Evolutionary conservation across 2,113 vertebrate genomes (phyloP), one percentile per base, ranked within the genome.

Genomic region (Gobiocypris rarus): DNA sequence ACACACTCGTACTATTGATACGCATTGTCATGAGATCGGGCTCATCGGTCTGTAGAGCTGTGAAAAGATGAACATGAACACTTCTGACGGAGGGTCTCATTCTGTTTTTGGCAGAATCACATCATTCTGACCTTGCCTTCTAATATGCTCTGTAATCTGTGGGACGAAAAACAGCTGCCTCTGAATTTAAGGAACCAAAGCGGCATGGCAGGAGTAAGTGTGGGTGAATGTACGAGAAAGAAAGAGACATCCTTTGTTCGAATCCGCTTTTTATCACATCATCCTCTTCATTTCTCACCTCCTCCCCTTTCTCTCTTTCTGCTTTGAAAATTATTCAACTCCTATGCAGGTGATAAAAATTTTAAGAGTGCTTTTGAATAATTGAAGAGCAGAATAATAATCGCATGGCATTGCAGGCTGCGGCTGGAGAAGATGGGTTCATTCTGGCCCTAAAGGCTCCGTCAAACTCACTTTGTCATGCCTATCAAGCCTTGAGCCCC

Each of bases 331-430:
- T 3, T 31, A 63, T 67, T 85, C 15, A 24, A 28, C 79, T 84
- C 76, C 58, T 73, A 67, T 82, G 82, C 58, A 88, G 90, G 89
- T 89, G 90, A 91, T 91, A 89, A 92, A n/a, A 91, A 93, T 88
- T 93, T 90, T 89, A 93, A 90, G 81, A 86, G 17, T 77, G 90
- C 87, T 85, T 58, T 87, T 94, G 92, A 94, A 94, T 93, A 92
- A 93, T 94, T 93, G 87, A 94, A 85, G 85, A 92, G 90, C 82
- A 81, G 90, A 90, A 92, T 91, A 93, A 91, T 93, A 90, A 92
- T 91, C 90, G 89, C 86, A 85, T 87, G 79, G 92, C 88, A 89
- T 87, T 89, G 83, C 67, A 3, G 74, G 83, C 85, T 88, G 91
- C 48, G 34, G 69, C 89, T 90, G 28, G 89, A 69, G 90, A 91